Base-by-base conservation (phyloP, 2,797 vertebrate genomes). In the Sparus aurata region DNA sequence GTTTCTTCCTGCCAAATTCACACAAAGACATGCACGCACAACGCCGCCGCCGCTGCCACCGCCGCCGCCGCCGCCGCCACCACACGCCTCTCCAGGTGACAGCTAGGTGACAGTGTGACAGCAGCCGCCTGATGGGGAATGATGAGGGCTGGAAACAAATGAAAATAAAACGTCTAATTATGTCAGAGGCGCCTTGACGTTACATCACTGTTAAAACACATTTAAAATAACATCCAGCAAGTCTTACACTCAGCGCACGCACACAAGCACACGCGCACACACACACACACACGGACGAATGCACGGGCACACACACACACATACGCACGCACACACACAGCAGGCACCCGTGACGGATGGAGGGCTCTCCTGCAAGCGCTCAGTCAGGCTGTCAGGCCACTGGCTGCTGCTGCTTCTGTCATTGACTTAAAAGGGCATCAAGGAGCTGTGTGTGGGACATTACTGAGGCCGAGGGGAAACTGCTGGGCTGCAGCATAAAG, bases 81-180 rank as follows among this genome's bases (percentile, higher is more conserved):
- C 69, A 53, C 57, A 79, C 70, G 58, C 83, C 84, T 86, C 83
- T 86, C 65, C 78, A 80, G 84, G 87, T 93, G 93, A 93, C 92
- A 91, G 85, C 82, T 82, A 80, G 60, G 87, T 90, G 90, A 91
- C 91, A 92, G 89, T 73, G 53, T 87, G 87, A 92, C 69, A 69
- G 85, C 79, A 73, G 86, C 60, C 57, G 72, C 79, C 87, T 91
- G 91, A 94, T 90, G 89, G 90, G 88, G 85, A 94, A 89, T 88
- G 91, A 92, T 91, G 91, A 92, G 84, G 77, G 86, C 86, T 84
- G 86, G 87, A 92, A 92, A 92, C 90, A 93, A 94, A 94, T 94
- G 93, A 93, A 94, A 94, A 94, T 92, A 92, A 94, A 94, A 92
- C 78, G 69, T 92, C 91, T 93, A 93, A 94, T 94, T 94, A 94